Percentiles rank a stretch among this genome's conserved stretches.
Evolutionary conservation across 1,140 invertebrate species (phyloP).

Genomic region (Amphibalanus amphitrite): DNA sequence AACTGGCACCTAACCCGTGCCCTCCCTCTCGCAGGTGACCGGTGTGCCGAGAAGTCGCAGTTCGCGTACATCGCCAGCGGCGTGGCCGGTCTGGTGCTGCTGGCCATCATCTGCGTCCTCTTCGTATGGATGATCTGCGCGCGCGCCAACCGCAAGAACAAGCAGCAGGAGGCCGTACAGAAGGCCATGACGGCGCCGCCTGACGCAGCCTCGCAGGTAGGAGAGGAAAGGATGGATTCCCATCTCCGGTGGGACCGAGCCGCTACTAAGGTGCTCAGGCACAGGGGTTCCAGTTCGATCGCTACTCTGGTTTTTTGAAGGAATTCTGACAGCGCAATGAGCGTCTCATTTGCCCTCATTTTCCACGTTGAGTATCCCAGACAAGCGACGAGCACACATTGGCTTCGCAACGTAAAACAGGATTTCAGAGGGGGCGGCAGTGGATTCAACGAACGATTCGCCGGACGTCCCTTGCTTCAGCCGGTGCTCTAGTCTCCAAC

Average conservation of each 20-base stretch:
- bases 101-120: slow-evolving; percentile 77
- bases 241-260: not conserved
- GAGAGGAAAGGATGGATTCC: not conserved
- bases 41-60: slow-evolving; percentile 36
- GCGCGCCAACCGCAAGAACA: slow-evolving; percentile 27
- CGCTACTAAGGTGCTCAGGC: no score
- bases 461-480: no score
- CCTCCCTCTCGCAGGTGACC: not conserved
- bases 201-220: slow-evolving; percentile 14
- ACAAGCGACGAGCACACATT: no score
- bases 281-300: no score
- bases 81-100: slow-evolving; percentile 73
- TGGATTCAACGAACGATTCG: no score
- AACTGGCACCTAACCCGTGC: not conserved
- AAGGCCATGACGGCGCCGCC: not conserved
- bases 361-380: no score
- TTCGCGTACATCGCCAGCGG: slow-evolving; percentile 88
- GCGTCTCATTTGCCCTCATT: no score
- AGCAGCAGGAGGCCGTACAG: slow-evolving; percentile 5
- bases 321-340: no score
- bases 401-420: no score
- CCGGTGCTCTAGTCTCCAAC: no score
- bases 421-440: no score
- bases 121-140: slow-evolving; percentile 96
- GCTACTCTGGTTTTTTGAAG: no score